These are phyloP conservation scores for Willisornis vidua DNA, from an alignment of 2,113 vertebrate species.

Conservation along the genomic window DNA sequence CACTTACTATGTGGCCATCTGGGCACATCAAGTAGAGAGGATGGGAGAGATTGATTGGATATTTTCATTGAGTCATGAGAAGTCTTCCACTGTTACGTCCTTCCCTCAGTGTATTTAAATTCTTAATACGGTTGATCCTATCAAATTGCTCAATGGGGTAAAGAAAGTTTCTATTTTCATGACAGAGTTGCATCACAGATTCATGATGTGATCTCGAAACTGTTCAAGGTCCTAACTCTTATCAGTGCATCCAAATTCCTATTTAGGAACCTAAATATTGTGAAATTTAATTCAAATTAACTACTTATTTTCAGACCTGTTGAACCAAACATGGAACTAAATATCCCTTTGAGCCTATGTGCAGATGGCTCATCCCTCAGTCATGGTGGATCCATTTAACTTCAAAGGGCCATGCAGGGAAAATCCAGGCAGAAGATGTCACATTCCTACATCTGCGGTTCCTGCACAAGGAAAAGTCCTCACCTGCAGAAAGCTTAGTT, in stretches of 20 bases:
- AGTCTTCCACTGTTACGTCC: neutral
- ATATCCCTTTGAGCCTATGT: neutral
- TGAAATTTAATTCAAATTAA: neutral
- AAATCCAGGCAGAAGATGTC: neutral
- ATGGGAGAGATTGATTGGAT: neutral
- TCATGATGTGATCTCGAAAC: neutral
- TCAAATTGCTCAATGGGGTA: neutral
- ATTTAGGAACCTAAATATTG: neutral
- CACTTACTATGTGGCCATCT: neutral
- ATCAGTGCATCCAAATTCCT: neutral
- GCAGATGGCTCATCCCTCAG: neutral
- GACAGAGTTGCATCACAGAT: neutral
- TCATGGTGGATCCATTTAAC: fast-evolving
- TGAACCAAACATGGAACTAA: neutral
- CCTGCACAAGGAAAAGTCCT: neutral
- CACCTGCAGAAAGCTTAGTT: neutral
- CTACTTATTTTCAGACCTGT: neutral
- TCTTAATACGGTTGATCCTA: neutral
- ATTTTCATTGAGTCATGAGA: neutral
- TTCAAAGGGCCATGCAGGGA: neutral
- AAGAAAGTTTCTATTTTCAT: neutral
- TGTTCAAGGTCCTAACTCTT: neutral
- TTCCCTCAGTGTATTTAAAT: neutral
- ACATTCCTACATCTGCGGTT: neutral
- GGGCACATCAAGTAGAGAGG: neutral